These are phyloP conservation scores for Atta texana DNA, from an alignment of 1,140 invertebrate genomes.

Conservation along the genomic window DNA sequence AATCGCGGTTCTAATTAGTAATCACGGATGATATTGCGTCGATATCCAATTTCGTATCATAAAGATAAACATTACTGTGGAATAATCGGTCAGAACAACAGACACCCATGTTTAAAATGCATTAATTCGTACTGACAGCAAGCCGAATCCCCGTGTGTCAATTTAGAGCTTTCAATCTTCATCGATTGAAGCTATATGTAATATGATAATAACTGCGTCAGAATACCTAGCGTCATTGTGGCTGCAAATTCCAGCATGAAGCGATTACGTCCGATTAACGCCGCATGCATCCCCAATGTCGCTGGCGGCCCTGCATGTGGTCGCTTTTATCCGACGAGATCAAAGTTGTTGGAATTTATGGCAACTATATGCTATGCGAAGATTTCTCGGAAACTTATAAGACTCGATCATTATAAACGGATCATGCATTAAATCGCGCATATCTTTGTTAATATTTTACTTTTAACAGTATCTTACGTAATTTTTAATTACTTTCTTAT, in stretches of 20 bases:
- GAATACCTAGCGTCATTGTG: constrained; percentile 45
- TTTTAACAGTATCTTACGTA: background rate
- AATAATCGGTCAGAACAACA: background rate
- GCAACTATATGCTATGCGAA: background rate
- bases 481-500: background rate
- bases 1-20: constrained; percentile 52
- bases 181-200: constrained; percentile 38
- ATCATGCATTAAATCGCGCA: background rate
- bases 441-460: background rate
- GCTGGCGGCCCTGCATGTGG: constrained; percentile 20
- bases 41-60: constrained; percentile 5
- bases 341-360: constrained; percentile 39
- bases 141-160: constrained; percentile 9
- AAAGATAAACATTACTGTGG: constrained; percentile 18
- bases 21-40: constrained; percentile 40
- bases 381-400: constrained; percentile 30
- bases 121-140: background rate
- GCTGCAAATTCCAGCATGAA: constrained; percentile 46
- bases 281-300: constrained; percentile 17
- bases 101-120: background rate
- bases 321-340: constrained; percentile 35
- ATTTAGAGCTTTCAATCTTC: constrained; percentile 47
- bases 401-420: background rate
- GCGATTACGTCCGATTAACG: constrained; percentile 59
- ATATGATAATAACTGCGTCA: constrained; percentile 54